Evolutionary conservation across 2,113 vertebrate species (phyloP).

Genomic region (Indicator indicator): DNA sequence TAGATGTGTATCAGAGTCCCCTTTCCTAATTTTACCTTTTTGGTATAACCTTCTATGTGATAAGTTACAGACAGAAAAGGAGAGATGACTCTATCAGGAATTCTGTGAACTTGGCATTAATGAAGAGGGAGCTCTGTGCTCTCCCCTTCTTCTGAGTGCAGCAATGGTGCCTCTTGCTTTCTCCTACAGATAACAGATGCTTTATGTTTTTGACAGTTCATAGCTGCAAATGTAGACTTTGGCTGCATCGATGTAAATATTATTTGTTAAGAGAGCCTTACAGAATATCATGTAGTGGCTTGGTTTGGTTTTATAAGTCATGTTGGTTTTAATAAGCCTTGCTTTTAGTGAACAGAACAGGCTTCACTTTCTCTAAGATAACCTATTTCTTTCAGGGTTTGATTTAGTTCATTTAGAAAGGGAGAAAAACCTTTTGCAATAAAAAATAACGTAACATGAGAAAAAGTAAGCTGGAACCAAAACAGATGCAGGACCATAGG

Average conservation of each 20-base stretch:
- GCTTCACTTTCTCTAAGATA: neutral
- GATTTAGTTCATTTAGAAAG: neutral
- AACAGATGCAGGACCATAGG: neutral
- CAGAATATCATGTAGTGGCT: neutral
- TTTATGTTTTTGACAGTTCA: neutral
- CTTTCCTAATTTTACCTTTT: neutral
- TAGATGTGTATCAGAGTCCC: neutral
- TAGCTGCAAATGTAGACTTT: neutral
- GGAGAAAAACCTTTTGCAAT: neutral
- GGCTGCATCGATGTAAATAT: neutral
- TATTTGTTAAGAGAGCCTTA: neutral
- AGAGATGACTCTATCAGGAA: neutral
- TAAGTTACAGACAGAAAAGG: neutral
- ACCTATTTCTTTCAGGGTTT: neutral
- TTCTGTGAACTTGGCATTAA: neutral
- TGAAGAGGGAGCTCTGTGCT: neutral
- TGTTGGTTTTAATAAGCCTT: neutral
- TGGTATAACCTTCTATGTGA: neutral
- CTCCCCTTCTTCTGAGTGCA: neutral
- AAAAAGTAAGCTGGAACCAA: neutral
- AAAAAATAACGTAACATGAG: neutral
- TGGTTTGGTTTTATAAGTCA: neutral
- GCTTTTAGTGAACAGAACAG: neutral
- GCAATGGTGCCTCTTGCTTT: neutral
- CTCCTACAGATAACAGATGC: neutral